Base-by-base conservation (phyloP, 1,140 invertebrate species). In the Papilio dardanus region DNA sequence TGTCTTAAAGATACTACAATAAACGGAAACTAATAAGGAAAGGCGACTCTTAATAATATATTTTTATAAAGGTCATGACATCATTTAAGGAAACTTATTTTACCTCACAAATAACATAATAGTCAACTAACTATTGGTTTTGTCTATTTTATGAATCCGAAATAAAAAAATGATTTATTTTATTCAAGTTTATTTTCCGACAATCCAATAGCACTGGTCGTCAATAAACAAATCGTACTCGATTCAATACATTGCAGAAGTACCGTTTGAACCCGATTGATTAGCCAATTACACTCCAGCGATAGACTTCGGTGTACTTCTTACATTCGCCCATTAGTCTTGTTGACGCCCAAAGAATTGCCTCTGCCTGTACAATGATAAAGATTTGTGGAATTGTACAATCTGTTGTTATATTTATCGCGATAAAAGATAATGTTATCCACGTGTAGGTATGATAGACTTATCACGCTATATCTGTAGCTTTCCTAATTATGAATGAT, bases 221-320 rank as follows among this genome's bases (percentile, higher is more conserved):
- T 58, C 68, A 16, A 21, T 50, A 69, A 75, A 83, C 78, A 81
- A 85, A 83, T 84, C 74, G 80, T 31, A 30, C 62, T 69, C 76
- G 80, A 81, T 86, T 83, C 79, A 73, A 76, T 81, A 82, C 80
- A 82, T 83, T 76, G 74, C 76, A 62, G 71, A 74, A 67, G 65
- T 71, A 65, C 80, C 75, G 83, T 83, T 83, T 75, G 82, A 83
- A 83, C 35, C 79, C 77, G 78, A 88, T 88, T 86, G 86, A 90
- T 89, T 89, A 79, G 85, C 86, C 83, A 88, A 89, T 88, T 88
- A 87, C 80, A 82, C 78, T 75, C 83, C 83, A 77, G 83, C 83
- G 86, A 84, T 81, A 74, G 73, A 73, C 30, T 54, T 69, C 69
- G 66, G 62, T 66, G 30, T 28, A 66, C 30, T n/a, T 16, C 62